phyloP scores from a whole-genome alignment of 2,888 invertebrate species.

The Epirrhoe alternata region DNA sequence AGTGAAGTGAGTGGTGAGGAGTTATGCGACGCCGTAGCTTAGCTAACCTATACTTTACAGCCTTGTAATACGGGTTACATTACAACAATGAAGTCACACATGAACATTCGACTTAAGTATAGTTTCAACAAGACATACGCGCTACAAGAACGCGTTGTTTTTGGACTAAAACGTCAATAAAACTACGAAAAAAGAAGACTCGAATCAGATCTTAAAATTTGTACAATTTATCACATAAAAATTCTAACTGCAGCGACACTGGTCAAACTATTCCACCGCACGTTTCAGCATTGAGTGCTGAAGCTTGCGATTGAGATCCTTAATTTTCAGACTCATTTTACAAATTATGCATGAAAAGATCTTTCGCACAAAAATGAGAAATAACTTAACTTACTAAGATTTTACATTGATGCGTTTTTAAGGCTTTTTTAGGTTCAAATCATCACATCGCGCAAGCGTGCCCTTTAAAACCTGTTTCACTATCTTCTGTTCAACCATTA shows the following conservation, averaged over 20 bases:
- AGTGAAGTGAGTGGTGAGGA: too few species aligned
- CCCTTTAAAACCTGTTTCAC: neutral
- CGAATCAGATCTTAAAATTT: constrained; percentile 77
- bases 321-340: constrained; percentile 31
- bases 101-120: constrained; percentile 18
- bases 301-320: neutral
- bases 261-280: constrained; percentile 16
- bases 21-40: too few species aligned
- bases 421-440: too few species aligned
- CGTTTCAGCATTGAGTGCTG: constrained; percentile 8
- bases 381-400: constrained; percentile 15
- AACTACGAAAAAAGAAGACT: constrained; percentile 73
- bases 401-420: constrained; percentile 8
- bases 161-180: constrained; percentile 71
- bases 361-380: constrained; percentile 24
- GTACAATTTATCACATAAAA: constrained; percentile 81
- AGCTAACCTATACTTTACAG: too few species aligned
- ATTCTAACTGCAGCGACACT: constrained; percentile 62
- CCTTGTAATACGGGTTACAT: neutral
- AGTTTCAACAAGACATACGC: constrained; percentile 36
- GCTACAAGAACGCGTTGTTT: constrained; percentile 49
- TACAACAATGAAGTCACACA: constrained; percentile 4
- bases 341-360: constrained; percentile 54
- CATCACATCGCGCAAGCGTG: neutral
- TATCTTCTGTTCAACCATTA: too few species aligned